These are phyloP conservation scores for Orientallactaga bullata DNA, from an alignment of 2,113 vertebrate species.

Conservation along the genomic window DNA sequence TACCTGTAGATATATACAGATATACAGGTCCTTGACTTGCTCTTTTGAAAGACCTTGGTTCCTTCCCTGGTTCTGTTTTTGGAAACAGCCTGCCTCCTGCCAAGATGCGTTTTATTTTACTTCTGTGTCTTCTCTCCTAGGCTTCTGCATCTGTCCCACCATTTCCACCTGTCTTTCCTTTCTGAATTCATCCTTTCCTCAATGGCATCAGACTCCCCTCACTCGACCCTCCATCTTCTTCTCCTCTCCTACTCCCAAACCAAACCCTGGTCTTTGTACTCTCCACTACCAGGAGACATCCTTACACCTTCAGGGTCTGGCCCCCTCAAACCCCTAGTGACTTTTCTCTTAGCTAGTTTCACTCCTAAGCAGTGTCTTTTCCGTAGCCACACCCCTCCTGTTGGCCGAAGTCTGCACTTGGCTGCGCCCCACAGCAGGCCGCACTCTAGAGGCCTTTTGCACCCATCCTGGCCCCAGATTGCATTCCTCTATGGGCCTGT, in stretches of 20 bases:
- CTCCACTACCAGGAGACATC: background rate
- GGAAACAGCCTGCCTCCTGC: slow-evolving; percentile 27
- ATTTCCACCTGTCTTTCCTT: background rate
- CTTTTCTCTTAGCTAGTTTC: background rate
- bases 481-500: background rate
- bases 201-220: background rate
- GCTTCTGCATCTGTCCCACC: slow-evolving; percentile 1
- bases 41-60: slow-evolving; percentile 48
- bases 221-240: background rate
- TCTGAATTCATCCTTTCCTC: background rate
- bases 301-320: background rate
- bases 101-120: background rate
- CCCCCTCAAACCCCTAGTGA: background rate
- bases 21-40: background rate
- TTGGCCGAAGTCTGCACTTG: rapidly evolving
- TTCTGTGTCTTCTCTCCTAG: background rate
- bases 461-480: background rate
- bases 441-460: no score
- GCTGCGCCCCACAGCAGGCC: background rate
- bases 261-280: background rate
- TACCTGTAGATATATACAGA: background rate
- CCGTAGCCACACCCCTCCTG: background rate
- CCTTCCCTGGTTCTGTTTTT: slow-evolving; percentile 1
- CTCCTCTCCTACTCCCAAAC: background rate
- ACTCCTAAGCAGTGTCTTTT: background rate